Base-by-base conservation (phyloP, 2,888 invertebrate genomes). In the Hecatera dysodea region DNA sequence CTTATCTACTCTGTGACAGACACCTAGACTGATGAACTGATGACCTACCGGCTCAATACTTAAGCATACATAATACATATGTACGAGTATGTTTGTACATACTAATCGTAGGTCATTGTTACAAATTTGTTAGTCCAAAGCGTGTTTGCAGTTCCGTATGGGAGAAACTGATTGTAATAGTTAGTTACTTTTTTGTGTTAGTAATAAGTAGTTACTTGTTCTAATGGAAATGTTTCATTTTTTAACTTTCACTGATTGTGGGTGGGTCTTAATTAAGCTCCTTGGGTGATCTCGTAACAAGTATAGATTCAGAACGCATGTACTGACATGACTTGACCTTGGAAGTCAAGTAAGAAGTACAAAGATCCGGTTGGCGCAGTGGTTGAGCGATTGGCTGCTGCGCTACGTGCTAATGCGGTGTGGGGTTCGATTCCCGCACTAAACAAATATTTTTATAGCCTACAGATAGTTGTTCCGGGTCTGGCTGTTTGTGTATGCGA, bases 81-180 rank as follows among this genome's bases (percentile, higher is more conserved):
- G n/a, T n/a, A n/a, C n/a, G n/a, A n/a, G n/a, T n/a, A n/a, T n/a
- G 50, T 72, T 8, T 56, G 72, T 73, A 66, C 74, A 73, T 52
- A 59, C 39, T n/a, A 67, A 72, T 71, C 61, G 59, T 59, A 52
- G 72, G 80, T 81, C 77, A 83, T 60, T 75, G 72, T 75, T 46
- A 72, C 66, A 68, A 67, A 63, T 66, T 72, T 70, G 77, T 72
- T 52, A 74, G 73, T 70, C 53, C 39, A 63, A 63, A 71, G 42
- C 60, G 53, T 27, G 66, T 65, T 59, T 57, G 46, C 27, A 68
- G 59, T 67, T 81, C 66, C 53, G 69, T 70, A 57, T 75, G 22
- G 53, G 50, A 62, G 74, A 78, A 72, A 81, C 67, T 36, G 59
- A 67, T 52, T 46, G 67, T 67, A 67, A 39, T 68, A 42, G 36